phyloP scores from a whole-genome alignment of 2,113 vertebrate genomes.

The Alexandromys fortis region DNA sequence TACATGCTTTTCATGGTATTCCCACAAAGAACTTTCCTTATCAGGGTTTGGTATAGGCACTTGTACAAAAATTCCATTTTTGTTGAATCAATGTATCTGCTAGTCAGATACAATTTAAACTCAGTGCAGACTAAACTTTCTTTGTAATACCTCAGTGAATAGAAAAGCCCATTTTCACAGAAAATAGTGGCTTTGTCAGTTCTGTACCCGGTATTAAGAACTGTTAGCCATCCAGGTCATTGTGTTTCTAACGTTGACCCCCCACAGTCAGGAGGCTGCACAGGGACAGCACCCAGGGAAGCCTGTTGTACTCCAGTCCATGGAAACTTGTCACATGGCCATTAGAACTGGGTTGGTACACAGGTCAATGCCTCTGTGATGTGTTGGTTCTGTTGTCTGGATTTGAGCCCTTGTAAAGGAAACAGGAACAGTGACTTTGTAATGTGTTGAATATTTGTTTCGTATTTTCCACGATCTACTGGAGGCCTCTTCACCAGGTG shows the following conservation, averaged over 20 bases:
- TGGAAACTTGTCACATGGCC: background rate
- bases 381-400: background rate
- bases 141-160: background rate
- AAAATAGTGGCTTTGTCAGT: background rate
- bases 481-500: constrained; percentile 46
- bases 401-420: background rate
- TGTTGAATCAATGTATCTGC: background rate
- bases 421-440: background rate
- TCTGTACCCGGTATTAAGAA: background rate
- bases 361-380: background rate
- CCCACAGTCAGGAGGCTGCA: background rate
- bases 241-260: background rate
- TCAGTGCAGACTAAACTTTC: background rate
- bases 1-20: background rate
- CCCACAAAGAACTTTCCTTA: background rate
- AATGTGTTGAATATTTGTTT: background rate
- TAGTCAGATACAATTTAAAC: constrained; percentile 1
- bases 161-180: constrained; percentile 3
- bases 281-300: background rate
- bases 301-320: background rate
- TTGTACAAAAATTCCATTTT: background rate
- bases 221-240: background rate
- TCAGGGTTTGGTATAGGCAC: background rate
- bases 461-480: background rate
- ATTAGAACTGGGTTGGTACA: background rate